Percentiles rank a stretch among this genome's conserved stretches.
Evolutionary conservation across 2,113 vertebrate genomes (phyloP).

Genomic region (Dendropsophus ebraccatus): DNA sequence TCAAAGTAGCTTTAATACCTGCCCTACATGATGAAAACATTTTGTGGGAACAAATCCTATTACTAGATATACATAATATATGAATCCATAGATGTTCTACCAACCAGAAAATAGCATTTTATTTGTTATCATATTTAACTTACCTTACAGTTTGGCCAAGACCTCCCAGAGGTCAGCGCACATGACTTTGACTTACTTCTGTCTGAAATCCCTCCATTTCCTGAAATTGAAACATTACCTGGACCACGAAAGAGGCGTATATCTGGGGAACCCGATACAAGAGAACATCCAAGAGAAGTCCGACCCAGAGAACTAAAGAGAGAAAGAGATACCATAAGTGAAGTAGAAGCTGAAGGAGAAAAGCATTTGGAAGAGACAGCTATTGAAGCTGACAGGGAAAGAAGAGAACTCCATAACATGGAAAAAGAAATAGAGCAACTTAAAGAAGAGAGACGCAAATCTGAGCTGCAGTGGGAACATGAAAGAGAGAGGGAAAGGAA

Average conservation of each 20-base stretch:
- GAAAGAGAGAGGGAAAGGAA: constrained; percentile 1
- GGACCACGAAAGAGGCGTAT: background rate
- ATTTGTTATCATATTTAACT: background rate
- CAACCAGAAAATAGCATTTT: background rate
- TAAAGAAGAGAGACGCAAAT: background rate
- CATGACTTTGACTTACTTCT: constrained; percentile 78
- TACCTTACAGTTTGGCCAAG: constrained; percentile 71
- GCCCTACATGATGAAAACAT: background rate
- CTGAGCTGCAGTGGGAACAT: background rate
- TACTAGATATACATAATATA: background rate
- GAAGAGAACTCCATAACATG: background rate
- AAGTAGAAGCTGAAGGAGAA: constrained; percentile 7
- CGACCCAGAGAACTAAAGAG: background rate
- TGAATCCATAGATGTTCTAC: background rate
- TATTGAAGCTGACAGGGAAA: background rate
- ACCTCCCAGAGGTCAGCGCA: constrained; percentile 77
- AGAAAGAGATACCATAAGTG: background rate
- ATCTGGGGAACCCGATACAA: background rate
- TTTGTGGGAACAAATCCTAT: background rate
- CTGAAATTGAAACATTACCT: constrained; percentile 44
- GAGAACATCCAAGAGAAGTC: background rate
- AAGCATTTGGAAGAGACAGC: background rate
- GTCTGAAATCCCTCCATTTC: constrained; percentile 72
- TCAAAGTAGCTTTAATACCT: background rate
- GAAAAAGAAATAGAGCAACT: constrained; percentile 12